Evolutionary conservation across 2,888 invertebrate species (phyloP).

Genomic region (Rutpela maculata): DNA sequence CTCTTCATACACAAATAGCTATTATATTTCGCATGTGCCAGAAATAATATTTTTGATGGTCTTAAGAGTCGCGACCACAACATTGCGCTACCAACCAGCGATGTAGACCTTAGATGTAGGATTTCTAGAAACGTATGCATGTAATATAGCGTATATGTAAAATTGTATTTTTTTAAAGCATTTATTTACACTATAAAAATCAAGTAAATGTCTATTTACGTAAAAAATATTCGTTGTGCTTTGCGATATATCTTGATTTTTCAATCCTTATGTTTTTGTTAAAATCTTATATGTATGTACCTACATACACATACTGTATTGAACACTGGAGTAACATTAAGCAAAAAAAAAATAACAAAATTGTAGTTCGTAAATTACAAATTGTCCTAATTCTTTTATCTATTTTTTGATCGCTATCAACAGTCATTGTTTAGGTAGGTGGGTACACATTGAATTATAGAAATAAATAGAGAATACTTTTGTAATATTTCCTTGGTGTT

Average conservation of each 20-base stretch:
- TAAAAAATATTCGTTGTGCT: not conserved
- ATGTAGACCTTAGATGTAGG: not conserved
- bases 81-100: not conserved
- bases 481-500: not conserved
- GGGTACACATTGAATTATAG: not conserved
- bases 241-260: not conserved
- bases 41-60: not conserved
- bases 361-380: too few species aligned
- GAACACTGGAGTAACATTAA: not conserved
- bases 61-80: not conserved
- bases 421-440: not conserved
- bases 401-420: not conserved
- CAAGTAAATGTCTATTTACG: not conserved
- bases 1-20: too few species aligned
- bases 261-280: not conserved
- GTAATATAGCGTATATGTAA: not conserved
- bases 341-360: too few species aligned
- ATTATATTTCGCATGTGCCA: too few species aligned
- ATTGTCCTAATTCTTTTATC: too few species aligned
- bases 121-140: not conserved
- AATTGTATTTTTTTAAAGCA: not conserved
- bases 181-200: slow-evolving; percentile 14
- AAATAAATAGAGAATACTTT: slow-evolving; percentile 22
- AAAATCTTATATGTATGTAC: too few species aligned
- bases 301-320: not conserved